Percentiles rank a stretch among this genome's conserved stretches.
phyloP scores from a whole-genome alignment of 2,797 vertebrate genomes.

The Oreochromis mossambicus region DNA sequence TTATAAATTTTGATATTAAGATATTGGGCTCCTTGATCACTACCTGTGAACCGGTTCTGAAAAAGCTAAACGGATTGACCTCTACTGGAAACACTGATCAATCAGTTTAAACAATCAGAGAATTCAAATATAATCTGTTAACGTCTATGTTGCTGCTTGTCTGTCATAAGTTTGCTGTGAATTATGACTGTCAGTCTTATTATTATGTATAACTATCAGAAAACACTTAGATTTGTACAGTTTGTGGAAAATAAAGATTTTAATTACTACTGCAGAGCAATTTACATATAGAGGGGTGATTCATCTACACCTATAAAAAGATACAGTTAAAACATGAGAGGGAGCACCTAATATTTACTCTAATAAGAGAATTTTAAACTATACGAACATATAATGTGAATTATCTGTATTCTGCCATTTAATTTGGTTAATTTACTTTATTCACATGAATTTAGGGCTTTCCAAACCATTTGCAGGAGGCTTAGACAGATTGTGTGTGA shows the following conservation, averaged over 20 bases:
- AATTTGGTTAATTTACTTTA: neutral
- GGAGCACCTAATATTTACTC: neutral
- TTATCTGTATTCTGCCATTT: neutral
- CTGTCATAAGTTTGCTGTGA: neutral
- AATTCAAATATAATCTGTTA: neutral
- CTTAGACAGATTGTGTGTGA: conserved; percentile 2
- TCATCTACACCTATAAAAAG: neutral
- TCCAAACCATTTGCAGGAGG: neutral
- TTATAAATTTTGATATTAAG: neutral
- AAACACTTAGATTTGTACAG: neutral
- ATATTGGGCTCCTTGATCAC: neutral
- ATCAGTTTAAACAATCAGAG: neutral
- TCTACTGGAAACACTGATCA: neutral
- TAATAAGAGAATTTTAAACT: neutral
- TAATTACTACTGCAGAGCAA: neutral
- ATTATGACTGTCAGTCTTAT: neutral
- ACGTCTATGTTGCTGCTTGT: neutral
- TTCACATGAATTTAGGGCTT: neutral
- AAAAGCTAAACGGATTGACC: neutral
- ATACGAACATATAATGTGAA: neutral
- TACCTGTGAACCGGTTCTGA: neutral
- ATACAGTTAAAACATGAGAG: neutral
- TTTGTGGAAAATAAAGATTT: neutral
- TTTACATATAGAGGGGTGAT: neutral
- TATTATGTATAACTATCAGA: neutral